A percentile compares a stretch with the other conserved stretches of the same genome.
phyloP scores from a whole-genome alignment of 2,797 vertebrate genomes.

The Gambelia wislizenii region DNA sequence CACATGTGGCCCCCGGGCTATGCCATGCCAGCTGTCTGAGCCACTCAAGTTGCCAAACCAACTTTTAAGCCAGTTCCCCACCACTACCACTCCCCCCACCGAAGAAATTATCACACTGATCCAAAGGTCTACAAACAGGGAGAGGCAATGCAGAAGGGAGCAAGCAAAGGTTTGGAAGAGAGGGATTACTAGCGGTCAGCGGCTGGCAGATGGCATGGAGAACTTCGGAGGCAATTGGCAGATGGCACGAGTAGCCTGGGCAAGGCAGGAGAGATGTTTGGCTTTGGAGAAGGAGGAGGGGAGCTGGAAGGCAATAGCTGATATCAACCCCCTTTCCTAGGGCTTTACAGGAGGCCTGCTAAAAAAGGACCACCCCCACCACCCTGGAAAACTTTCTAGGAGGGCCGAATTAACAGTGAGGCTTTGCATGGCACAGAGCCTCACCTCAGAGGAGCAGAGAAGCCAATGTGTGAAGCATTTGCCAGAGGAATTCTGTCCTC shows the following conservation, averaged over 20 bases:
- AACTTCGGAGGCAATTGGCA: slow-evolving; percentile 77
- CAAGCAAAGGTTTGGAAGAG: slow-evolving; percentile 68
- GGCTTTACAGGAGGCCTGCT: slow-evolving; percentile 58
- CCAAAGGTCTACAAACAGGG: slow-evolving; percentile 51
- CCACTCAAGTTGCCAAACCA: background rate
- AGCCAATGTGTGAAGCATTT: background rate
- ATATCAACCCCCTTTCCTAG: slow-evolving; percentile 66
- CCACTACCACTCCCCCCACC: background rate
- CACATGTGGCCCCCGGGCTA: too few species aligned
- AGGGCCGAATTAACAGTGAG: background rate
- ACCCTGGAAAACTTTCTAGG: background rate
- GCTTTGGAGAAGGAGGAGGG: slow-evolving; percentile 57
- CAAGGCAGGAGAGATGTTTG: slow-evolving; percentile 75
- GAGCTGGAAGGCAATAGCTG: slow-evolving; percentile 58
- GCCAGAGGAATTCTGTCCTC: background rate
- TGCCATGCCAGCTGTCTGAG: too few species aligned
- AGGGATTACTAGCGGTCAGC: slow-evolving; percentile 74
- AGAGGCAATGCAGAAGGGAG: slow-evolving; percentile 56
- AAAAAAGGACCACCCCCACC: slow-evolving; percentile 49
- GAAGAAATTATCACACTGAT: background rate
- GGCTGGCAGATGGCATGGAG: slow-evolving; percentile 81
- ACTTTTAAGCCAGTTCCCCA: background rate
- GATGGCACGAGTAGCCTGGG: slow-evolving; percentile 81
- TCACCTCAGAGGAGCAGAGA: background rate
- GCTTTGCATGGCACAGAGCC: background rate